These are phyloP conservation scores for Aquatica leii DNA, from an alignment of 2,888 invertebrate genomes.

Conservation along the genomic window DNA sequence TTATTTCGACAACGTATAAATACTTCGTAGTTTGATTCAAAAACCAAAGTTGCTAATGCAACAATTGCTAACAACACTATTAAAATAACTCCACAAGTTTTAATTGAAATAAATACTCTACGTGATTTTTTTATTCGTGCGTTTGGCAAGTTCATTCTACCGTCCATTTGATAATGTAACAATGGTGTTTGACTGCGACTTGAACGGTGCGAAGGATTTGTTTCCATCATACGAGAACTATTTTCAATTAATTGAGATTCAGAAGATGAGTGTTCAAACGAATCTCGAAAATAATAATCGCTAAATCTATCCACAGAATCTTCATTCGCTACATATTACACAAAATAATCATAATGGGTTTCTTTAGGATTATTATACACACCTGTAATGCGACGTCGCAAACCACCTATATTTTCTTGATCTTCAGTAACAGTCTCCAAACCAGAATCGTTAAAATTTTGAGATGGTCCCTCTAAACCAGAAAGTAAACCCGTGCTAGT, in stretches of 20 bases:
- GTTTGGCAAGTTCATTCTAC: constrained; percentile 53
- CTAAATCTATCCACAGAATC: constrained; percentile 63
- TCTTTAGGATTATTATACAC: no score
- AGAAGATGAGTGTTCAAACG: constrained; percentile 81
- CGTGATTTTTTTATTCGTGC: constrained; percentile 51
- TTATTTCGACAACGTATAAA: constrained; percentile 74
- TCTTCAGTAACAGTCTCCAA: constrained; percentile 78
- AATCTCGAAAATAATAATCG: constrained; percentile 79
- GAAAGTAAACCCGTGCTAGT: constrained; percentile 57
- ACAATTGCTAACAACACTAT: constrained; percentile 52
- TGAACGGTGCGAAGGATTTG: constrained; percentile 61
- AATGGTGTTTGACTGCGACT: constrained; percentile 63
- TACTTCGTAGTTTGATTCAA: constrained; percentile 59
- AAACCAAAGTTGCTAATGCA: constrained; percentile 23
- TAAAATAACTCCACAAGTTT: constrained; percentile 81
- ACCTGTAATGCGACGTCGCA: constrained; percentile 57
- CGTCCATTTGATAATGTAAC: constrained; percentile 57
- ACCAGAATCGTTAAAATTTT: constrained; percentile 60
- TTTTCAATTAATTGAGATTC: constrained; percentile 73
- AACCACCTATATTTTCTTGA: constrained; percentile 62
- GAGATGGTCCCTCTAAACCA: constrained; percentile 55
- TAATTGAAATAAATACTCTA: constrained; percentile 70
- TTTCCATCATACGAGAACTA: constrained; percentile 51
- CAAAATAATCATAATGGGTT: no score
- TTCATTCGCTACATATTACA: constrained; percentile 50